Evolutionary conservation across 2,888 invertebrate species (phyloP).

Genomic region (Eupithecia dodoneata): DNA sequence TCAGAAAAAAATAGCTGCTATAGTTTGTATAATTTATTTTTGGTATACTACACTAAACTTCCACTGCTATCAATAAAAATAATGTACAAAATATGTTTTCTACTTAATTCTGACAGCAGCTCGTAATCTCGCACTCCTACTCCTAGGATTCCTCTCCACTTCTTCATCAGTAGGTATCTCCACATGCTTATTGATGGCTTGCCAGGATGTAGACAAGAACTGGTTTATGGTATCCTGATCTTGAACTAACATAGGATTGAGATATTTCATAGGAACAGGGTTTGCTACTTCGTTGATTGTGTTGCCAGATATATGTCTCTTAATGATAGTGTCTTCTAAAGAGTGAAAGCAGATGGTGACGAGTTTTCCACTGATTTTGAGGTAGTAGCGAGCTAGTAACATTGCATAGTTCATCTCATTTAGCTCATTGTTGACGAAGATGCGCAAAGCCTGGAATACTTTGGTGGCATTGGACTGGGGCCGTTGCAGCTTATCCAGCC

Average conservation of each 20-base stretch:
- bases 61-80: not conserved
- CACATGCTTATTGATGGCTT: constrained; percentile 91
- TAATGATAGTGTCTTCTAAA: constrained; percentile 96
- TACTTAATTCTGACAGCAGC: constrained; percentile 90
- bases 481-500: constrained; percentile 89
- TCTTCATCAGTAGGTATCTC: constrained; percentile 89
- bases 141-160: constrained; percentile 90
- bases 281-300: constrained; percentile 89
- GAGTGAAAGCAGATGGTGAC: constrained; percentile 96
- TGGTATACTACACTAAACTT: constrained; percentile 1
- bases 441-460: constrained; percentile 95
- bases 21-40: constrained; percentile 21
- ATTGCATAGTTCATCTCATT: constrained; percentile 97
- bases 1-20: not conserved
- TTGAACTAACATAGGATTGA: constrained; percentile 85
- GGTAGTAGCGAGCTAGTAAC: constrained; percentile 88
- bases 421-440: constrained; percentile 98
- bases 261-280: constrained; percentile 88
- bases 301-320: constrained; percentile 93
- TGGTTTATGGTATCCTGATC: constrained; percentile 85
- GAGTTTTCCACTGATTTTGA: constrained; percentile 91
- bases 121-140: constrained; percentile 94
- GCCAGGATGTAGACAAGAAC: constrained; percentile 89
- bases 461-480: constrained; percentile 94
- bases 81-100: constrained; percentile 17